Evolutionary conservation across 2,888 invertebrate species (phyloP), one percentile per base, ranked within the genome.

Genomic region (Drymonia ruficornis): DNA sequence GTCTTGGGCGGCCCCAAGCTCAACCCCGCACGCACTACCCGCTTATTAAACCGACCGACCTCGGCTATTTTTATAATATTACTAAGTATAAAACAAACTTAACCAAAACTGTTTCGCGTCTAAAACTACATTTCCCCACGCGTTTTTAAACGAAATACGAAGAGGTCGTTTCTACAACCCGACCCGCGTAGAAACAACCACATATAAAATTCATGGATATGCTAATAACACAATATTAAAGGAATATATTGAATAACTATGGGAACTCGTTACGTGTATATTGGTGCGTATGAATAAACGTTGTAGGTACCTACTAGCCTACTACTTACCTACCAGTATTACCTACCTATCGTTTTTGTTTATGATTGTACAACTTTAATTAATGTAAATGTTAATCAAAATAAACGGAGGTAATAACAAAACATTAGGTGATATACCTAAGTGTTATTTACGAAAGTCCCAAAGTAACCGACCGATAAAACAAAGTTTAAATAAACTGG

Each of bases 1-100:
- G 60, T 65, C 61, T 63, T 55, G 36, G 61, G 59, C 71, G 56
- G 75, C 75, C 70, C 70, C 63, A 76, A 72, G 74, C 72, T 69
- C 68, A 76, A 72, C 74, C 72, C 70, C 68, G 70, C 76, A 76
- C 72, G 72, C 73, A 61, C 67, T 68, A 72, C 69, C 72, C 63
- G 70, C 74, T 74, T 68, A 70, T 78, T 77, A 79, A 72, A 70
- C 69, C 63, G 62, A 60, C 70, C 65, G 61, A 71, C 67, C 70
- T 66, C 61, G 66, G 67, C 70, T 67, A 72, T 76, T 74, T 74
- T 72, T 70, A 69, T 67, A 75, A 73, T 69, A 74, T 72, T 72
- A 67, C 56, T 51, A 61, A 66, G n/a, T n/a, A n/a, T n/a, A n/a
- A 68, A 68, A 65, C 12, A 40, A 40, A 40, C 16, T 40, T n/a